Evolutionary conservation across 92 coral and sea anemone genomes (phyloP), one percentile per base, ranked within the genome.

Genomic region (Palythoa grandiflora): DNA sequence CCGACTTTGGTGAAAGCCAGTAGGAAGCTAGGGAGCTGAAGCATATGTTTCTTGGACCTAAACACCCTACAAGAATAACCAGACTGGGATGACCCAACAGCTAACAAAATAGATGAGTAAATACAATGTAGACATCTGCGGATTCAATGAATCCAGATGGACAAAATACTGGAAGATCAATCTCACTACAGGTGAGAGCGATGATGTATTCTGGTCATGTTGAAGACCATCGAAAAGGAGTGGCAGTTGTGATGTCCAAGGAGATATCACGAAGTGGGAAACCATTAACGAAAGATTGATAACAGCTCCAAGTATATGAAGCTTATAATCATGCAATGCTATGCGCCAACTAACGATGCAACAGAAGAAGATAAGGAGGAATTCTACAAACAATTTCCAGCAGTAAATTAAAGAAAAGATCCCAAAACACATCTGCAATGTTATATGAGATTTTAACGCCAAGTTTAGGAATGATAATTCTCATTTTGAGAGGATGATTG

Each of bases 211-310:
- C 79, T 28, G 44, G 44, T 44, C 44, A 53, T 74, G 51, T 17
- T 44, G 12, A 74, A 37, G 2, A 74, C 52, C 51, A 74, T 40
- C 1, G 6, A 1, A 6, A 40, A 74, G 51, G 13, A 28, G 79
- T 74, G 52, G 52, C 79, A 74, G 51, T 8, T 74, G 53, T n/a
- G 1, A 74, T 74, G 79, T 38, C 79, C 47, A 16, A 12, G 53
- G 79, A 0, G 28, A 74, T 15, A 51, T 38, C 7, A 6, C 40
- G 6, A 35, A 74, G 51, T n/a, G 28, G 28, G 28, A 28, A 28
- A 28, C 28, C 28, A 28, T 53, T 15, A 53, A 53, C 60, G 0
- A 53, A 74, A 53, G 79, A 74, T 14, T 74, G 44, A 53, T 44
- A 74, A 36, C 79, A 44, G 47, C 19, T 74, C 21, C 4, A 63